These are phyloP conservation scores for Panthera uncia DNA, from an alignment of 2,113 vertebrate genomes.

Conservation along the genomic window DNA sequence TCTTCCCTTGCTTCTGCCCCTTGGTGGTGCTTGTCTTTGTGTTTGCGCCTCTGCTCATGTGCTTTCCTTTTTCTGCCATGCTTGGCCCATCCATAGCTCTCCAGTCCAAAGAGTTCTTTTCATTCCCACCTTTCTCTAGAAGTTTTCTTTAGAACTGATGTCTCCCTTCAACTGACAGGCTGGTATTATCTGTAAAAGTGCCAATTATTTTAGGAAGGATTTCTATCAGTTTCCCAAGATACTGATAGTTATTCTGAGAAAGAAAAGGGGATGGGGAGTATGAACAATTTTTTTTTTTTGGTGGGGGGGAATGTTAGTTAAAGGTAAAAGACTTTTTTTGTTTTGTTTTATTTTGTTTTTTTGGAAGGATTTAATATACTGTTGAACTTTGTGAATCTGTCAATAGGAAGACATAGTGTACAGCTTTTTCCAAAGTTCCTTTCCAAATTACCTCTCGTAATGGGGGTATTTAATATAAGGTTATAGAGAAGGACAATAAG, in stretches of 20 bases:
- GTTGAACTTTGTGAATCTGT: background rate
- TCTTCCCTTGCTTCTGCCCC: background rate
- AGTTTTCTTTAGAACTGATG: background rate
- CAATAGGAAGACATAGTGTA: background rate
- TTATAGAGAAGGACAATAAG: background rate
- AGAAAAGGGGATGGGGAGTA: background rate
- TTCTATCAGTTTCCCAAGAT: background rate
- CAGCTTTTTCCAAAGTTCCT: background rate
- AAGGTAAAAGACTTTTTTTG: background rate
- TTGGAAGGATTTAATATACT: background rate
- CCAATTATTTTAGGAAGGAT: background rate
- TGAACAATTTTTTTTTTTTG: background rate
- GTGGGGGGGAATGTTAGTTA: background rate
- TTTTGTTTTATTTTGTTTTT: no score
- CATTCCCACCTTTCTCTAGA: background rate
- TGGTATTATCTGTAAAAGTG: background rate
- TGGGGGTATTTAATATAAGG: background rate
- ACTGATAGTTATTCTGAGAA: slow-evolving; percentile 23
- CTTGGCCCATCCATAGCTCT: background rate
- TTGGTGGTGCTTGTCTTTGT: background rate
- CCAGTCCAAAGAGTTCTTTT: background rate
- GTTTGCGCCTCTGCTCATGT: background rate
- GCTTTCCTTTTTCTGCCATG: background rate
- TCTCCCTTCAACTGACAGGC: background rate
- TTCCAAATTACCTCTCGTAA: background rate